A percentile compares a stretch with the other conserved stretches of the same genome.
phyloP scores from a whole-genome alignment of 2,888 invertebrate genomes.

The Stegophylla sp. region DNA sequence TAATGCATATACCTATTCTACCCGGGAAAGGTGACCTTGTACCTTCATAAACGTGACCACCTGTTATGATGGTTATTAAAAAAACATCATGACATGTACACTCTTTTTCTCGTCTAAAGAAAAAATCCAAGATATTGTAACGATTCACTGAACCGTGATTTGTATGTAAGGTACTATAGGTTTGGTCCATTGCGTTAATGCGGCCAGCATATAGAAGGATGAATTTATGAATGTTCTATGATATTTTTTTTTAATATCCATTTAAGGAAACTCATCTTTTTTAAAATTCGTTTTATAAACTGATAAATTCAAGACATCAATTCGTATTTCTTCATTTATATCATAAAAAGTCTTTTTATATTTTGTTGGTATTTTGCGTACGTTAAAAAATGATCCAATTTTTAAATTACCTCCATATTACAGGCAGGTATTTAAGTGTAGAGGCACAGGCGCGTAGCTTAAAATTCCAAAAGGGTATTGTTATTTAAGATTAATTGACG shows the following conservation, averaged over 20 bases:
- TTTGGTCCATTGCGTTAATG: conserved; percentile 39
- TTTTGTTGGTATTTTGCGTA: too few relatives aligned
- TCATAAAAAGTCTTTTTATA: too few relatives aligned
- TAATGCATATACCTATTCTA: conserved; percentile 29
- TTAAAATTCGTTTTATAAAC: too few relatives aligned
- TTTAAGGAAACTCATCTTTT: too few relatives aligned
- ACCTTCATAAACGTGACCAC: conserved; percentile 52
- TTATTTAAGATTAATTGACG: too few relatives aligned
- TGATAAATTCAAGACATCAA: neutral
- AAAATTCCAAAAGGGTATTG: too few relatives aligned
- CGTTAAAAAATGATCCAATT: too few relatives aligned
- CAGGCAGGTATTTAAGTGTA: too few relatives aligned
- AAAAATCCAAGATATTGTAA: conserved; percentile 45
- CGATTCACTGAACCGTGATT: conserved; percentile 51
- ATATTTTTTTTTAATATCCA: too few relatives aligned
- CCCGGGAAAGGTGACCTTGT: conserved; percentile 46
- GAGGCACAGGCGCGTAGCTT: too few relatives aligned
- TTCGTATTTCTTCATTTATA: too few relatives aligned
- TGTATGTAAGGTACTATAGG: conserved; percentile 33
- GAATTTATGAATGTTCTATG: neutral
- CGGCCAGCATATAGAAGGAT: neutral
- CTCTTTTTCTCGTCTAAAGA: conserved; percentile 24
- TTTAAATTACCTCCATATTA: too few relatives aligned
- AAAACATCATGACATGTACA: conserved; percentile 52
- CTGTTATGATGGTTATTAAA: conserved; percentile 56